These are phyloP conservation scores for Trinectes maculatus DNA, from an alignment of 2,113 vertebrate species.

Conservation along the genomic window DNA sequence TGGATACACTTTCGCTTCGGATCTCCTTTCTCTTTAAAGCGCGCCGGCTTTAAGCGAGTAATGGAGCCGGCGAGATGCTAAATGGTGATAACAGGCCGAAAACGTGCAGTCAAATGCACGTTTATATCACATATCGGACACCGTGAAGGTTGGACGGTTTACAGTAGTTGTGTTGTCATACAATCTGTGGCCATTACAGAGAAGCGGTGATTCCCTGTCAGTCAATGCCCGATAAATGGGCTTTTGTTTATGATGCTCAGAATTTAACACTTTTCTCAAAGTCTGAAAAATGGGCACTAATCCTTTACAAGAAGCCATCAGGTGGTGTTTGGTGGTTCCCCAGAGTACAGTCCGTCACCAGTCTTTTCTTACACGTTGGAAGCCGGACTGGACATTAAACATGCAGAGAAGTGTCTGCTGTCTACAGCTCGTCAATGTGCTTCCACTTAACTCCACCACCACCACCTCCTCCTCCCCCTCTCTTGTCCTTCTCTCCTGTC, in stretches of 20 bases:
- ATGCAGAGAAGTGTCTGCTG: constrained; percentile 52
- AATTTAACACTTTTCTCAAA: constrained; percentile 42
- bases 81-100: constrained; percentile 4
- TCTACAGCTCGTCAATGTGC: constrained; percentile 68
- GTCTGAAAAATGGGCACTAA: constrained; percentile 31
- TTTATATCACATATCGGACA: background rate
- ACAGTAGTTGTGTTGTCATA: constrained; percentile 3
- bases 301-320: constrained; percentile 21
- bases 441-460: constrained; percentile 63
- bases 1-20: constrained; percentile 18
- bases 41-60: background rate
- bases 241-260: constrained; percentile 33
- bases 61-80: constrained; percentile 25
- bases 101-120: constrained; percentile 12
- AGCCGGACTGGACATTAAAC: constrained; percentile 27
- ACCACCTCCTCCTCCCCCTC: constrained; percentile 25
- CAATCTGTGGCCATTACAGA: background rate
- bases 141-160: background rate
- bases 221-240: constrained; percentile 1
- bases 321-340: constrained; percentile 24
- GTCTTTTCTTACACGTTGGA: constrained; percentile 39
- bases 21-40: constrained; percentile 9
- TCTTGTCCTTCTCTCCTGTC: constrained; percentile 25
- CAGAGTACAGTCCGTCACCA: constrained; percentile 13
- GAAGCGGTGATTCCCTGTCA: constrained; percentile 4